A percentile compares a stretch with the other conserved stretches of the same genome.
These are phyloP conservation scores for Bothrops jararaca DNA, from an alignment of 2,113 vertebrate genomes.

Conservation along the genomic window DNA sequence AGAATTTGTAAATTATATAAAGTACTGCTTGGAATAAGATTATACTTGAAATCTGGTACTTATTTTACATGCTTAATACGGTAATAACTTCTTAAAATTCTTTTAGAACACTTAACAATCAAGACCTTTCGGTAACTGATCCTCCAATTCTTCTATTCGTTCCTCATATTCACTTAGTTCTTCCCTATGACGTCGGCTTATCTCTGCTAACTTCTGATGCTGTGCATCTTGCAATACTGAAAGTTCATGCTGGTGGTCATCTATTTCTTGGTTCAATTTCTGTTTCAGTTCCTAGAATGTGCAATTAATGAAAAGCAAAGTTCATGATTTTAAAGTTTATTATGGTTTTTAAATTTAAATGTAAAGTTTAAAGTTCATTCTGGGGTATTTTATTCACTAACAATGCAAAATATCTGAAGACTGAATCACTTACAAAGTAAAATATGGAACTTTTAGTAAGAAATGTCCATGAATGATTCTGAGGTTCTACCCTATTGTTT, in stretches of 20 bases:
- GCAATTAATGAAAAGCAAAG: slow-evolving; percentile 18
- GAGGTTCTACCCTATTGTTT: not conserved
- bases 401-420: not conserved
- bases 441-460: not conserved
- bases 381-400: not conserved
- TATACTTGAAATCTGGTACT: not conserved
- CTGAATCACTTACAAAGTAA: not conserved
- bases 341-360: not conserved
- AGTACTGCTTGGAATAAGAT: not conserved
- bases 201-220: slow-evolving; percentile 84
- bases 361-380: not conserved
- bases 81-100: not conserved
- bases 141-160: slow-evolving; percentile 92
- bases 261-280: slow-evolving; percentile 84
- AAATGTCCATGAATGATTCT: not conserved
- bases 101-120: not conserved
- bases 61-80: not conserved
- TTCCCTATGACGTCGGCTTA: slow-evolving; percentile 83
- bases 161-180: slow-evolving; percentile 92
- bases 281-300: slow-evolving; percentile 83
- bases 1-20: not conserved
- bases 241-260: slow-evolving; percentile 92
- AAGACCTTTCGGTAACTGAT: slow-evolving; percentile 80
- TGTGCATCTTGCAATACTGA: slow-evolving; percentile 90
- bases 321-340: not conserved